Conservation (phyloP, 2,797 vertebrate genomes). For the Sorex maritimensis region DNA sequence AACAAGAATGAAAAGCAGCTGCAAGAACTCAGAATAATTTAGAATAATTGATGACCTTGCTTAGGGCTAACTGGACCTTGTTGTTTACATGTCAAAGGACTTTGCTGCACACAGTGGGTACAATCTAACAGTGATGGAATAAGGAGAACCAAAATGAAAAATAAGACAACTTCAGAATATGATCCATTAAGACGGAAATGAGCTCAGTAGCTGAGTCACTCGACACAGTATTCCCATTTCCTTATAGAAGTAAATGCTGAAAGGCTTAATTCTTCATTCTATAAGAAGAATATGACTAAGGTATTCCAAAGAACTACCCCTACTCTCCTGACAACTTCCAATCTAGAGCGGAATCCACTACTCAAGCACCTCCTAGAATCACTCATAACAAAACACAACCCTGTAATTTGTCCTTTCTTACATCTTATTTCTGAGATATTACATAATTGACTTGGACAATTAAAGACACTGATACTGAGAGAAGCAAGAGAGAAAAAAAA, state of each 20-base stretch:
- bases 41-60: background rate
- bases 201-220: background rate
- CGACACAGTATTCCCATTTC: background rate
- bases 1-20: background rate
- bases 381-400: background rate
- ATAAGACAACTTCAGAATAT: background rate
- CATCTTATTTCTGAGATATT: background rate
- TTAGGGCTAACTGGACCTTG: background rate
- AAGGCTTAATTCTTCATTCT: background rate
- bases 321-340: background rate
- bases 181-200: background rate
- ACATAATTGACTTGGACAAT: background rate
- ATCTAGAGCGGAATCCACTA: background rate
- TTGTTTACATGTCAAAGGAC: slow-evolving; percentile 1
- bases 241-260: background rate
- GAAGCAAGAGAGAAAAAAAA: background rate
- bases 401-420: background rate
- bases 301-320: background rate
- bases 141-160: slow-evolving; percentile 49
- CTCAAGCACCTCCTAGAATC: background rate
- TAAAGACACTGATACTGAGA: background rate
- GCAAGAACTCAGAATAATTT: fast-evolving
- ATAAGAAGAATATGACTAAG: background rate
- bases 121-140: background rate
- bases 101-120: background rate